Evolutionary conservation across 92 coral and sea anemone genomes (phyloP), one percentile per base, ranked within the genome.

Genomic region (Palythoa caribaeorum): DNA sequence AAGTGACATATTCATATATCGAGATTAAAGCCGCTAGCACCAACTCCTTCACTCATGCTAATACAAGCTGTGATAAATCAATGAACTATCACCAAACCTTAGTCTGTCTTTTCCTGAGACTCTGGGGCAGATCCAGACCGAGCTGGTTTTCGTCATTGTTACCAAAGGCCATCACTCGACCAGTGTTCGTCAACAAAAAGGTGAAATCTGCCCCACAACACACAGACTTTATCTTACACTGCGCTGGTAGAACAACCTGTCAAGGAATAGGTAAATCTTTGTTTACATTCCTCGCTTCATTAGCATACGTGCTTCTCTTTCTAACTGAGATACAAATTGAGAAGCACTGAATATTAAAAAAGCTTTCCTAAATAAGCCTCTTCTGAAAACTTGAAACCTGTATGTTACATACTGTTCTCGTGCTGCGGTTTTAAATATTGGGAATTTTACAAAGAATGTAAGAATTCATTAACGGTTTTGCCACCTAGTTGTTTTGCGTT

Each of bases 101-200:
- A 2, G 89, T 85, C 57, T 95, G 92, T 89, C 99, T 90, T 84
- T 97, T 97, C 91, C 88, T 94, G 52, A 97, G 93, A 83, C 98
- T 80, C 77, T 92, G 98, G 62, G 98, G 96, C 60, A 94, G 90
- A 79, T 97, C 93, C 10, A 97, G 87, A 10, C 94, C 99, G 17
- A 97, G 74, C 52, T 97, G 98, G 73, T 97, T 97, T 83, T 97
- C 95, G 20, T 97, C 99, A 73, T 97, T 97, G 88, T 97, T 97
- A 16, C 99, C 99, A 86, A 94, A 97, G 57, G 98, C 99, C 79
- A 97, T 62, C 74, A 97, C 92, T 39, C 98, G 91, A 9, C 99
- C 99, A 73, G 97, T 91, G 14, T 91, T 50, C 6, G 96, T 97
- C 70, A 95, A 92, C 14, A 97, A 91, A 87, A 95, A 95, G 17